These are phyloP conservation scores for Pelvicachromis taeniatus DNA, from an alignment of 2,113 vertebrate species.

Conservation along the genomic window DNA sequence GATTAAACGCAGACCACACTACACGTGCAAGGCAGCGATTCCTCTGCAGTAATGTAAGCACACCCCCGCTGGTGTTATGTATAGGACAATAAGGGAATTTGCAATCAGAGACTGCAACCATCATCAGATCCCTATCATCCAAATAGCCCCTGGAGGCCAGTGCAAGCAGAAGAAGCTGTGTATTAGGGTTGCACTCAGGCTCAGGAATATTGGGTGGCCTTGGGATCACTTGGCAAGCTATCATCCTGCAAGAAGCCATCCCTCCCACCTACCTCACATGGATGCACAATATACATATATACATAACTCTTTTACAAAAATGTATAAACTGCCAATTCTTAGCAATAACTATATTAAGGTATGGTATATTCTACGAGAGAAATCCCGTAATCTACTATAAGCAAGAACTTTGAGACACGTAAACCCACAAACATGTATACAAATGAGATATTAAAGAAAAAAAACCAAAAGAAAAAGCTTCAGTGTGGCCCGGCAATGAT, in stretches of 20 bases:
- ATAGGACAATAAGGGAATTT: conserved; percentile 40
- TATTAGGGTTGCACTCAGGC: conserved; percentile 45
- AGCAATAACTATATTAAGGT: not conserved
- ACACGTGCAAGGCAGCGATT: not conserved
- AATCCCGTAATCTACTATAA: not conserved
- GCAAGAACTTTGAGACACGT: not conserved
- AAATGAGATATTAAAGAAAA: not conserved
- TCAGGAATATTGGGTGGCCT: conserved; percentile 35
- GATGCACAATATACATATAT: not conserved
- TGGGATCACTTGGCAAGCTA: conserved; percentile 5
- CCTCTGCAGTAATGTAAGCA: not conserved
- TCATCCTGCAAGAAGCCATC: not conserved
- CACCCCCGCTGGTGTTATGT: conserved; percentile 19
- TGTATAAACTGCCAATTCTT: not conserved
- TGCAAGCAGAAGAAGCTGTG: not conserved
- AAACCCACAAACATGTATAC: not conserved
- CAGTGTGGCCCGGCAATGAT: not conserved
- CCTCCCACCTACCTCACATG: not conserved
- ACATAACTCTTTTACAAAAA: not conserved
- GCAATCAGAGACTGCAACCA: conserved; percentile 41
- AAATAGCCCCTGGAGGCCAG: conserved; percentile 35
- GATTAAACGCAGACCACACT: not conserved
- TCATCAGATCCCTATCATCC: conserved; percentile 47
- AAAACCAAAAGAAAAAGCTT: not conserved
- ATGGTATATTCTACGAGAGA: not conserved